A percentile compares a stretch with the other conserved stretches of the same genome.
These are phyloP conservation scores for Pygathrix nemaeus DNA, from an alignment of 2,113 vertebrate species.

Conservation along the genomic window DNA sequence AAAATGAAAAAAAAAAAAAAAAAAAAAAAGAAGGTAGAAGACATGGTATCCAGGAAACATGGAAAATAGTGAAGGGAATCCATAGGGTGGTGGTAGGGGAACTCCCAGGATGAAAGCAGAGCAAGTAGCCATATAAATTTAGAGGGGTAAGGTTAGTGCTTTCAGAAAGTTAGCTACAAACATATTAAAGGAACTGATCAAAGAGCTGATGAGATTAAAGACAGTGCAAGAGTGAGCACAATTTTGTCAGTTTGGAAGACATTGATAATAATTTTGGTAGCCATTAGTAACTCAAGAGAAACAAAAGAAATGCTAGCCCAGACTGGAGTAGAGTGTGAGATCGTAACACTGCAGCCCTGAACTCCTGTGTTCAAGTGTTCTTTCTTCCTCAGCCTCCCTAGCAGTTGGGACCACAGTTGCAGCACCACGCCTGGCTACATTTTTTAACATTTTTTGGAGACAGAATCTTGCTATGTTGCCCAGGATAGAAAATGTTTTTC, in stretches of 20 bases:
- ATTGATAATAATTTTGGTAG: neutral
- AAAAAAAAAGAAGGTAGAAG: neutral
- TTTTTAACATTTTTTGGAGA: neutral
- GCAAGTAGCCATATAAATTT: neutral
- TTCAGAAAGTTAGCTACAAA: neutral
- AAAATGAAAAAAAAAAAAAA: neutral
- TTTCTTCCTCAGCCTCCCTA: too few relatives aligned
- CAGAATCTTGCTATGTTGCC: neutral
- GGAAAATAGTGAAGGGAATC: neutral
- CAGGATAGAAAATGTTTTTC: neutral
- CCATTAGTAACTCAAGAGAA: neutral
- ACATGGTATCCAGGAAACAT: neutral
- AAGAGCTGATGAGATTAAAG: neutral
- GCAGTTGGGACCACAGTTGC: too few relatives aligned
- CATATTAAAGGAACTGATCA: neutral
- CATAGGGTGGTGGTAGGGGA: neutral
- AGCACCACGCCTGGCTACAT: too few relatives aligned
- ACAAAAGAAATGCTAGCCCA: neutral
- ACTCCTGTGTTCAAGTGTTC: too few relatives aligned
- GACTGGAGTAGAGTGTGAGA: neutral
- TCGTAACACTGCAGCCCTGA: too few relatives aligned
- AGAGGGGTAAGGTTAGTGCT: neutral
- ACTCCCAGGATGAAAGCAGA: neutral
- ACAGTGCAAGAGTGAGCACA: neutral
- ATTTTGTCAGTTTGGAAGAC: neutral